phyloP scores from a whole-genome alignment of 2,797 vertebrate genomes.

The Pipistrellus pygmaeus region DNA sequence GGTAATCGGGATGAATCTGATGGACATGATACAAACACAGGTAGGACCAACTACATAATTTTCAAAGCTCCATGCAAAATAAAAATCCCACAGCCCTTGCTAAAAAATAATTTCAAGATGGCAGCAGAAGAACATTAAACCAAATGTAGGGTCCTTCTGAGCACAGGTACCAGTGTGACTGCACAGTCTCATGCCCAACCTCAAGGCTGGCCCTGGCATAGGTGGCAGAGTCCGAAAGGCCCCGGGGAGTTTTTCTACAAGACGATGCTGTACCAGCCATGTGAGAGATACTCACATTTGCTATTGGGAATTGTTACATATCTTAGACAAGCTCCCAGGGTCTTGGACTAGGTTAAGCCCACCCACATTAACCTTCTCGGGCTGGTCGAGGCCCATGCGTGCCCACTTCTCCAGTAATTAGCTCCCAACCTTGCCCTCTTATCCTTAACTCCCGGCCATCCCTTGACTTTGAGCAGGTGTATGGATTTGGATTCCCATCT shows the following conservation, averaged over 20 bases:
- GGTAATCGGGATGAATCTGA: not conserved
- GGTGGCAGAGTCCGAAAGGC: not conserved
- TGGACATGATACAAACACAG: not conserved
- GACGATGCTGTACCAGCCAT: not conserved
- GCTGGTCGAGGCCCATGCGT: not conserved
- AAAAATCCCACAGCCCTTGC: not conserved
- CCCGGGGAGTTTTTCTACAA: not conserved
- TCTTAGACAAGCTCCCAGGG: not conserved
- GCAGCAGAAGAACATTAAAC: not conserved
- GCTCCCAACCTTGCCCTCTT: not conserved
- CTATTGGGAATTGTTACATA: not conserved
- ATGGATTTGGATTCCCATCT: not conserved
- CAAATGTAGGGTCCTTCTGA: not conserved
- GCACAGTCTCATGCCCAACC: not conserved
- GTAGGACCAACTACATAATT: not conserved
- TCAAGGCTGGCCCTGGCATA: not conserved
- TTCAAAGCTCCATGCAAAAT: not conserved
- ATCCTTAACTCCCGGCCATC: not conserved
- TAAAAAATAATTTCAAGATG: constrained; percentile 41
- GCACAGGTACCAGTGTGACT: not conserved
- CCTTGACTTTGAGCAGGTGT: not conserved
- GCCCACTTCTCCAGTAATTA: not conserved
- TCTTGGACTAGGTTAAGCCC: not conserved
- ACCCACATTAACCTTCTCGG: not conserved
- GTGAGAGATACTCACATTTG: not conserved